A percentile compares a stretch with the other conserved stretches of the same genome.
phyloP scores from a whole-genome alignment of 2,113 vertebrate genomes.

The Cacatua alba region DNA sequence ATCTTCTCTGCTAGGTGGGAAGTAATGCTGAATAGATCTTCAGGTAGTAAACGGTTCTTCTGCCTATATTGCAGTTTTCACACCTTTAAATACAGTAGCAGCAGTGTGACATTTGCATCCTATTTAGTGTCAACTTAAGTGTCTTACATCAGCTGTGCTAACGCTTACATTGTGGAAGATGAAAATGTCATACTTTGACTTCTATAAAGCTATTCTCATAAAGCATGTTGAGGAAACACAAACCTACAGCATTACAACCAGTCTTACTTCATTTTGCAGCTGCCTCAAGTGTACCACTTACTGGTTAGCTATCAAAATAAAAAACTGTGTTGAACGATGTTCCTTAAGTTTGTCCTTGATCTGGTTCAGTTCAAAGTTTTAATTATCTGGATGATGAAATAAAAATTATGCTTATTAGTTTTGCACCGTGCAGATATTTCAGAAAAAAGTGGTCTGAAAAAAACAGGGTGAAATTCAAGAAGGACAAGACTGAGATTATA shows the following conservation, averaged over 20 bases:
- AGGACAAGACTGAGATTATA: not conserved
- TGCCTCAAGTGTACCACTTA: not conserved
- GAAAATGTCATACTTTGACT: not conserved
- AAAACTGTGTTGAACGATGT: not conserved
- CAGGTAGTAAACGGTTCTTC: not conserved
- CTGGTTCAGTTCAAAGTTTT: slow-evolving; percentile 55
- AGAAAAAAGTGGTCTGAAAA: not conserved
- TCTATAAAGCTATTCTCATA: not conserved
- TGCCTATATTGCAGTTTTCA: not conserved
- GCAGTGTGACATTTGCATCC: not conserved
- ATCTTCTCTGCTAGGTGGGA: not conserved
- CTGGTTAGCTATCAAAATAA: not conserved
- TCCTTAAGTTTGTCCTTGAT: slow-evolving; percentile 57
- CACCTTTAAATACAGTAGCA: not conserved
- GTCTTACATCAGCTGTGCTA: not conserved
- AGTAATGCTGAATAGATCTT: not conserved
- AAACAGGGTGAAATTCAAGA: not conserved
- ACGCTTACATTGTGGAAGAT: not conserved
- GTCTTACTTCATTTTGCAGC: not conserved
- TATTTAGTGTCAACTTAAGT: not conserved
- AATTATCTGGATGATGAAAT: slow-evolving; percentile 58
- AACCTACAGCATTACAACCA: not conserved
- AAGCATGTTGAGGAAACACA: not conserved
- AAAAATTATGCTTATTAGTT: slow-evolving; percentile 15
- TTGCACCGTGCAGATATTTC: not conserved